Conservation (phyloP, 35 echinoderm and acorn worm genomes). For the Chiridota heheva region DNA sequence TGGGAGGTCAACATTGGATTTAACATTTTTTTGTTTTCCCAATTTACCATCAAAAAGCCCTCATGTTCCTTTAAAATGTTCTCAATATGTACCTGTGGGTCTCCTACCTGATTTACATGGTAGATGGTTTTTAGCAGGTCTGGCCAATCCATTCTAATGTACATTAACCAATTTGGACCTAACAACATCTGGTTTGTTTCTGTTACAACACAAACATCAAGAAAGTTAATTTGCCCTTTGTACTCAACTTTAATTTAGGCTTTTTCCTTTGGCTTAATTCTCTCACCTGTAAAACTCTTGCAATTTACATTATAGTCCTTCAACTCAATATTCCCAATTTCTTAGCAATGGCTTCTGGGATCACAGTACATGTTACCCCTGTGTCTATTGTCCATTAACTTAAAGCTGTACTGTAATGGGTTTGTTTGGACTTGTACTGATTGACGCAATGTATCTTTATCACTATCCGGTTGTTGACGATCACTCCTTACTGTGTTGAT, state of each 20-base stretch:
- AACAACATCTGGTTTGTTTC: neutral
- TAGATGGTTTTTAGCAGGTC: neutral
- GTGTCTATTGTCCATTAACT: conserved; percentile 12
- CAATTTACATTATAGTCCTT: conserved; percentile 19
- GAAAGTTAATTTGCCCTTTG: neutral
- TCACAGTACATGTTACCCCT: conserved; percentile 15
- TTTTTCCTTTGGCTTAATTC: conserved; percentile 23
- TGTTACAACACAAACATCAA: neutral
- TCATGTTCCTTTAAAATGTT: too few species aligned
- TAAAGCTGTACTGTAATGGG: neutral
- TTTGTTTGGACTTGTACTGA: neutral
- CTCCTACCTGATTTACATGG: too few species aligned
- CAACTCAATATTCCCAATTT: conserved; percentile 37
- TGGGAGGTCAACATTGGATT: conserved; percentile 1
- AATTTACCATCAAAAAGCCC: conserved; percentile 10
- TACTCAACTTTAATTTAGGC: conserved; percentile 33
- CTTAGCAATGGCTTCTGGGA: conserved; percentile 9
- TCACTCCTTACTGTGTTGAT: too few species aligned
- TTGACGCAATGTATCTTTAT: neutral
- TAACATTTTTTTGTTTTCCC: neutral
- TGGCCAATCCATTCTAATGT: neutral
- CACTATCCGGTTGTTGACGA: neutral
- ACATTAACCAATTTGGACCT: neutral
- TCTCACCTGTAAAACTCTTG: conserved; percentile 45
- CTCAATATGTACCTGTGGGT: too few species aligned